These are phyloP conservation scores for Chesias legatella DNA, from an alignment of 2,888 invertebrate species.

Conservation along the genomic window DNA sequence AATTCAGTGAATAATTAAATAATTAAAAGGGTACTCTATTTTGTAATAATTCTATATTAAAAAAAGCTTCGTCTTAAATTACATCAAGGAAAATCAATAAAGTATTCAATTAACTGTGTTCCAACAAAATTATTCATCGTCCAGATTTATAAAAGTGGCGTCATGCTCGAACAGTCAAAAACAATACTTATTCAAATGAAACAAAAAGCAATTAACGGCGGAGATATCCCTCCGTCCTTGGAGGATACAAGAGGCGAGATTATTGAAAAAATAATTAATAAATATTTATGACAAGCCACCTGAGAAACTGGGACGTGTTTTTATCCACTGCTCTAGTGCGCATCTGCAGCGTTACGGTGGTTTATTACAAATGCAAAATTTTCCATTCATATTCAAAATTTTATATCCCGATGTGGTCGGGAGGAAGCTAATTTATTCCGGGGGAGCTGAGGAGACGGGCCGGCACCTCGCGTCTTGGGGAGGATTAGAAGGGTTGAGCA, in stretches of 20 bases:
- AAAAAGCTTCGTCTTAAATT: not conserved
- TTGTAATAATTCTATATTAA: not conserved
- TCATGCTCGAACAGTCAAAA: slow-evolving; percentile 75
- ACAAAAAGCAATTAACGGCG: slow-evolving; percentile 79
- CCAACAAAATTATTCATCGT: slow-evolving; percentile 69
- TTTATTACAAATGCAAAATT: slow-evolving; percentile 93
- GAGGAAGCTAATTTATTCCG: slow-evolving; percentile 89
- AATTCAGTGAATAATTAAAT: no score
- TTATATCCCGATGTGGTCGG: slow-evolving; percentile 87
- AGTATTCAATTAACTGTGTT: slow-evolving; percentile 59
- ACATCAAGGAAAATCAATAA: slow-evolving; percentile 44
- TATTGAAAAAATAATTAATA: slow-evolving; percentile 81
- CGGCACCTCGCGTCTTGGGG: slow-evolving; percentile 73
- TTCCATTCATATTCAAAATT: slow-evolving; percentile 95
- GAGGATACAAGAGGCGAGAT: slow-evolving; percentile 74
- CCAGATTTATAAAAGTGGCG: slow-evolving; percentile 65
- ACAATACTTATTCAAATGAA: slow-evolving; percentile 81
- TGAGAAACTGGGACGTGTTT: slow-evolving; percentile 68
- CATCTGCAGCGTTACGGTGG: slow-evolving; percentile 78
- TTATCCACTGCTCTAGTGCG: slow-evolving; percentile 68
- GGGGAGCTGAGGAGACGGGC: slow-evolving; percentile 71
- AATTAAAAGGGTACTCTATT: no score
- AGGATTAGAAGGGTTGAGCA: slow-evolving; percentile 77
- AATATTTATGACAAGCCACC: slow-evolving; percentile 79
- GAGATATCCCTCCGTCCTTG: slow-evolving; percentile 74